Base-by-base conservation (phyloP, 92 coral and sea anemone genomes). In the Ricordea florida region DNA sequence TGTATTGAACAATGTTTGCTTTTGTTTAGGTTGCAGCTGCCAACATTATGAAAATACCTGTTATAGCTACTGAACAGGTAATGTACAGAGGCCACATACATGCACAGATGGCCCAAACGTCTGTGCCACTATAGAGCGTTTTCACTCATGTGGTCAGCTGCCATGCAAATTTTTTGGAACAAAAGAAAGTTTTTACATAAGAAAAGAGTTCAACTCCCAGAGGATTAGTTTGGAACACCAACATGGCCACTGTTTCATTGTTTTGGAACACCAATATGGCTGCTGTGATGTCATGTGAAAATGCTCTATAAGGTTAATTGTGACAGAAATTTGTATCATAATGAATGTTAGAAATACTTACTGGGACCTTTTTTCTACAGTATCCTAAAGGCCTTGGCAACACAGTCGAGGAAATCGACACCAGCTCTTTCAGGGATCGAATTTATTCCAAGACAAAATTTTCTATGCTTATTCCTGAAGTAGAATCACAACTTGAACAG, bases 311-410 rank as follows among this genome's bases (percentile, higher is more conserved):
- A n/a, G n/a, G n/a, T n/a, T n/a, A n/a, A n/a, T n/a, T n/a, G n/a
- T n/a, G n/a, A n/a, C n/a, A n/a, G n/a, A n/a, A 0, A 28, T 37
- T 16, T 10, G 14, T 65, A 2, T 16, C 13, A 16, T 4, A 56
- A 4, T 26, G 21, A 31, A 25, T 4, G 9, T 5, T 13, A 17
- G 34, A 49, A 4, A 27, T 3, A 28, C 4, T 7, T 32, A 5
- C 10, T 10, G 15, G 10, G 1, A 11, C 16, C 6, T 22, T 4
- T 53, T 10, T 43, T 72, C 3, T 14, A 21, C 9, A 89, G 97
- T 94, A 94, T 44, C 98, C 98, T 17, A 94, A 85, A 70, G 98
- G 98, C 3, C 90, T 94, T 48, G 98, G 98, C 7, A 94, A 61
- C 62, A 92, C 97, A 23, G 98, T 94, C 6, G 68, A 48, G 23